Conservation (phyloP, 2,888 invertebrate genomes). For the Tipula helvola region DNA sequence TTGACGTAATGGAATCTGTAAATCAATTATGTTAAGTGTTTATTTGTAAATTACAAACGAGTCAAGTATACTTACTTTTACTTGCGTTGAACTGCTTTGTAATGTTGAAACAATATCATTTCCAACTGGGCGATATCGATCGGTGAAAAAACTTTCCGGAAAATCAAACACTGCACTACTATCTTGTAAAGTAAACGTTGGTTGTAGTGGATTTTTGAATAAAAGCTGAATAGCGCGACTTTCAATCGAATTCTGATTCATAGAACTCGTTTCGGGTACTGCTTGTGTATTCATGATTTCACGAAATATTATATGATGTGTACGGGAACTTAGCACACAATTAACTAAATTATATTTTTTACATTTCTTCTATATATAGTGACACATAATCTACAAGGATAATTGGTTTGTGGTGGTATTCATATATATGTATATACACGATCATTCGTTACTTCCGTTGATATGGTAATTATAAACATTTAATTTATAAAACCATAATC, state of each 20-base stretch:
- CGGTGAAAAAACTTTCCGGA: neutral
- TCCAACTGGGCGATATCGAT: neutral
- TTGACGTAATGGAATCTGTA: conserved; percentile 26
- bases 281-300: neutral
- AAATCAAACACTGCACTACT: neutral
- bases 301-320: neutral
- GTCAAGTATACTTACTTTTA: neutral
- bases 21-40: neutral
- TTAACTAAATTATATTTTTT: neutral
- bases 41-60: neutral
- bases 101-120: neutral
- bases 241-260: neutral
- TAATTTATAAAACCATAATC: neutral
- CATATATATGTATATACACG: neutral
- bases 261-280: neutral
- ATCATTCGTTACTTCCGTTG: neutral
- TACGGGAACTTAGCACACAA: neutral
- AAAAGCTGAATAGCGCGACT: neutral
- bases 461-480: neutral
- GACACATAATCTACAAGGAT: neutral
- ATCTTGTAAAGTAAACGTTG: neutral
- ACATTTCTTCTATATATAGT: neutral
- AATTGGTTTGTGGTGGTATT: neutral
- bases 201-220: neutral
- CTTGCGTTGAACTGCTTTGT: neutral